Evolutionary conservation across 2,113 vertebrate genomes (phyloP).

Genomic region (Willisornis vidua): DNA sequence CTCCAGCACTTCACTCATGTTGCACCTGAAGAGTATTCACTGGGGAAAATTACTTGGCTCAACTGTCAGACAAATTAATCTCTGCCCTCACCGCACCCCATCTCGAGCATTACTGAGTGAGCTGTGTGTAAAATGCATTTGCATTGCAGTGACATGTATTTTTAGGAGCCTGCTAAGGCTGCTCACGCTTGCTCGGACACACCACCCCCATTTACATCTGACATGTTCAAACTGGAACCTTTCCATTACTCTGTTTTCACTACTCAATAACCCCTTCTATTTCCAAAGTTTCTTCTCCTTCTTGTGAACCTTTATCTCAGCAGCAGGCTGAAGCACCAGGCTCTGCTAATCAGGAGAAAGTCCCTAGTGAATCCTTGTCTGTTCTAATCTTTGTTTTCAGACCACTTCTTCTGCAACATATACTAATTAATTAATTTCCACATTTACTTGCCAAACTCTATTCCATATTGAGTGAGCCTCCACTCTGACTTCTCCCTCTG

Average conservation of each 20-base stretch:
- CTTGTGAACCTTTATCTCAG: neutral
- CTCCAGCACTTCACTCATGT: neutral
- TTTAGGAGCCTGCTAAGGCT: neutral
- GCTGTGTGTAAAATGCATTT: neutral
- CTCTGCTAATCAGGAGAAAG: neutral
- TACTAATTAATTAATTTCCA: constrained; percentile 19
- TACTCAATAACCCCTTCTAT: neutral
- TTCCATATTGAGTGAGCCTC: accelerated
- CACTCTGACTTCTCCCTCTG: neutral
- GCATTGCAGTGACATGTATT: neutral
- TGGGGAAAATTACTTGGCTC: neutral
- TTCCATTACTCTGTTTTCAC: neutral
- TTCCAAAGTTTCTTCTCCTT: neutral
- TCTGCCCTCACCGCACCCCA: neutral
- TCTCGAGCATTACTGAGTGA: neutral
- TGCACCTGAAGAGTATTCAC: neutral
- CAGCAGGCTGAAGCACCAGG: neutral
- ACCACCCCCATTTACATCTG: neutral
- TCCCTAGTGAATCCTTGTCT: neutral
- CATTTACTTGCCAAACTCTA: neutral
- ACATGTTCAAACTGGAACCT: neutral
- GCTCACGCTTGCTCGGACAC: neutral
- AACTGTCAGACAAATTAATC: neutral
- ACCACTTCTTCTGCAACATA: neutral
- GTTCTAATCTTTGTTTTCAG: constrained; percentile 22